These are phyloP conservation scores for Cotesia chilonis DNA, from an alignment of 1,140 invertebrate genomes.

Conservation along the genomic window DNA sequence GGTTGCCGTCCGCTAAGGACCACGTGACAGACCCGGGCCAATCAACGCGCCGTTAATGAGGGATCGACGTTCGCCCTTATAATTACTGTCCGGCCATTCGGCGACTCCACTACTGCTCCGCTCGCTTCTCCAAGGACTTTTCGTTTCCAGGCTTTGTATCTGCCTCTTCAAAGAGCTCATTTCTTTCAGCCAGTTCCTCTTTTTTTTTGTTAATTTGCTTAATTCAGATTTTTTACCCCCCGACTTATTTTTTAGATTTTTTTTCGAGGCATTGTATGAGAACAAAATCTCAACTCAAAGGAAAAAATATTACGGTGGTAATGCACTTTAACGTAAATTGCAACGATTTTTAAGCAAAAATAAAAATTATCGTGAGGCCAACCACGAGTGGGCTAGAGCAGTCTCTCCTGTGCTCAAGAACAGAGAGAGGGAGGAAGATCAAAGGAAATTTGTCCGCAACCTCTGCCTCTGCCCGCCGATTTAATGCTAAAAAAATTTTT, in stretches of 20 bases:
- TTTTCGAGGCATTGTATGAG: constrained; percentile 7
- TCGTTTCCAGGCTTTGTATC: too few species aligned
- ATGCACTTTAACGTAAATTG: constrained; percentile 29
- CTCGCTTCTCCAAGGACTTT: too few species aligned
- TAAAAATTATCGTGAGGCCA: constrained; percentile 28
- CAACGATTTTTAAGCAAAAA: constrained; percentile 31
- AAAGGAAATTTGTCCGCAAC: constrained; percentile 20
- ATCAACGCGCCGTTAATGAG: constrained; percentile 57
- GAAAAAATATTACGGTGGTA: neutral
- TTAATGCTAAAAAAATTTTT: constrained; percentile 8
- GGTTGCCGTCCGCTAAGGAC: constrained; percentile 30
- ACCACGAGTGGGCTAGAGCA: neutral
- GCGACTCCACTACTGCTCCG: neutral
- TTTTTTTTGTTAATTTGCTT: neutral
- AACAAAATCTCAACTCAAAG: constrained; percentile 15
- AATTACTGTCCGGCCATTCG: constrained; percentile 42
- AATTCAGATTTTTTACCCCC: too few species aligned
- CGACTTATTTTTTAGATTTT: neutral
- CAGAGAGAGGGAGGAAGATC: neutral
- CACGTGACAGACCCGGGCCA: constrained; percentile 52
- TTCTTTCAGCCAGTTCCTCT: too few species aligned
- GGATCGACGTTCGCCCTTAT: constrained; percentile 44
- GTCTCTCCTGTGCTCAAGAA: neutral
- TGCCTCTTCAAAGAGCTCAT: too few species aligned
- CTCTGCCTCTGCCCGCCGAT: neutral